Base-by-base conservation (phyloP, 2,888 invertebrate species). In the Bursaphelenchus okinawaensis region DNA sequence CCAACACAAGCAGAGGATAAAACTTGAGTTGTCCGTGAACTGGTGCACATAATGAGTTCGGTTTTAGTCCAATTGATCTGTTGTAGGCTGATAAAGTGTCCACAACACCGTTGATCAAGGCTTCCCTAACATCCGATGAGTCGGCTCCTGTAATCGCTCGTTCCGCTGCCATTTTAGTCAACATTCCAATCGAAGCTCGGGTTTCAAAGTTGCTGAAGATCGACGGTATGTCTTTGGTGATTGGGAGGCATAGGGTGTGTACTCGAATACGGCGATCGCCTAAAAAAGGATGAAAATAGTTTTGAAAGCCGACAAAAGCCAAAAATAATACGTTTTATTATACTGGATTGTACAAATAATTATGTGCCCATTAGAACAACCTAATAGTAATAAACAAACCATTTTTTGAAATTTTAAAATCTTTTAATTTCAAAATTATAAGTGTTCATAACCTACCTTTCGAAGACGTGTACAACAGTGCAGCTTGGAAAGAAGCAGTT, bases 91-190 rank as follows among this genome's bases (percentile, higher is more conserved):
- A 88, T 58, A 92, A 84, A 70, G 91, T 89, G 86, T 98, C 98
- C 66, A 93, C 89, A 0, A 90, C 92, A 24, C 92, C 93, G 85
- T 94, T 96, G 75, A 93, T 90, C 63, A 98, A 88, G 12, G 96
- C 98, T 84, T 98, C 98, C 52, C 94, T 87, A 0, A 96, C 95
- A 84, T 98, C 96, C 7, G 89, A 87, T 82, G 96, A 86, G 7
- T 73, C 67, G 19, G 70, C 68, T 20, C 78, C 92, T 26, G 92
- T 91, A 78, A 90, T 87, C 69, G 91, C 91, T 54, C 93, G 88
- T 84, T 98, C 96, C 67, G 93, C 94, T 69, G 94, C 90, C 94
- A 99, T 96, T 88, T 96, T 96, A 24, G 92, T 88, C 27, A 99
- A 86, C 69, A 99, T 85, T 62, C 92, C 92, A 62, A 92, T 87